A percentile compares a stretch with the other conserved stretches of the same genome.
These are phyloP conservation scores for Teleogryllus occipitalis DNA, from an alignment of 1,140 invertebrate genomes.

Conservation along the genomic window DNA sequence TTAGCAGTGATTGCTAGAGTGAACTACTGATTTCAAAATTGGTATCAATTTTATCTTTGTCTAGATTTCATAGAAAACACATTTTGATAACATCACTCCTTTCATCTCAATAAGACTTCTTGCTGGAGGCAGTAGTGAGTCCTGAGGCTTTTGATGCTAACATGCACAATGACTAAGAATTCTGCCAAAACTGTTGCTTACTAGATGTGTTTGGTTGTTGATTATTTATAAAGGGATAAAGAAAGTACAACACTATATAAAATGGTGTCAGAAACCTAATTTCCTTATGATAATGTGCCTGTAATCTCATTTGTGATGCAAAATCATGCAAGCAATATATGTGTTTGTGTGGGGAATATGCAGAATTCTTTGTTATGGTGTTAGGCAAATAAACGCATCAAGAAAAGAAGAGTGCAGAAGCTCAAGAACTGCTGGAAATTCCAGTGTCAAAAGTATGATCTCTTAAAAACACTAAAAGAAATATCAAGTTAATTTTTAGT, in stretches of 20 bases:
- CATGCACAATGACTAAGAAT: neutral
- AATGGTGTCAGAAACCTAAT: neutral
- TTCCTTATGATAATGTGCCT: neutral
- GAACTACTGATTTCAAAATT: no score
- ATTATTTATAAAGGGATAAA: neutral
- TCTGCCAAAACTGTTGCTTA: neutral
- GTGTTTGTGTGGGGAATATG: neutral
- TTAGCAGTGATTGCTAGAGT: no score
- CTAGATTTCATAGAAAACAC: no score
- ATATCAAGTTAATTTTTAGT: neutral
- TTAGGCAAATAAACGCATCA: neutral
- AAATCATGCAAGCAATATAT: neutral
- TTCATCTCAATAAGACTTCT: neutral
- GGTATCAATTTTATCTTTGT: no score
- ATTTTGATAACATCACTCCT: no score
- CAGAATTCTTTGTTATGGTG: constrained; percentile 1
- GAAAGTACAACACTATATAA: neutral
- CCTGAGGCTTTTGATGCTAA: neutral
- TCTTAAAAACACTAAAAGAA: neutral
- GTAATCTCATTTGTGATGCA: constrained; percentile 1
- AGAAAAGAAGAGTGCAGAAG: neutral
- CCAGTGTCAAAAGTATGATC: neutral
- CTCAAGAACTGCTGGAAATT: neutral
- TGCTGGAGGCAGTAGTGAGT: neutral
- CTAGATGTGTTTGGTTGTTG: neutral